Base-by-base conservation (phyloP, 2,113 vertebrate species). In the Callospermophilus lateralis region DNA sequence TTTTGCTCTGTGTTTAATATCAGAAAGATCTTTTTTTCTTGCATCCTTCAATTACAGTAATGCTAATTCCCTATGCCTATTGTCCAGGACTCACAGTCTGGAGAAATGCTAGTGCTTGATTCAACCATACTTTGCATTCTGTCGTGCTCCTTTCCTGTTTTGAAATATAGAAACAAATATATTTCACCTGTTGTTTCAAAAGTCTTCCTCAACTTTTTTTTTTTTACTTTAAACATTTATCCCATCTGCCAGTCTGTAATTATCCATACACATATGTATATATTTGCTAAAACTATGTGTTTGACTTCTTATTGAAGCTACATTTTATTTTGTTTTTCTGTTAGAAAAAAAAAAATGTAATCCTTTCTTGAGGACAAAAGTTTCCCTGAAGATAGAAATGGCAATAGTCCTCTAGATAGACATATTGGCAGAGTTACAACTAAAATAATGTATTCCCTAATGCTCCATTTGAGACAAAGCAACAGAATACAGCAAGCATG, bases 51-150 rank as follows among this genome's bases (percentile, higher is more conserved):
- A 6, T 30, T 30, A 1, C 0, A 16, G 28, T 37, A 5, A 30
- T 0, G 22, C 3, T 6, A 10, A 28, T 7, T 2, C 8, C 9
- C 1, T 1, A 1, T 4, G 6, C 13, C 37, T 10, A 0, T 4
- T 19, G n/a, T 42, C 73, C 3, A 11, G 4, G 39, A 22, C 32
- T 10, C 8, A 4, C 6, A 3, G 1, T 3, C 4, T 24, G 15
- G 48, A 15, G 2, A 34, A 10, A 17, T 30, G 4, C 30, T 81
- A 15, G 10, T 37, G 16, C 19, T 51, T 42, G 2, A 26, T 22
- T 37, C 45, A 80, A 22, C 45, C 20, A 26, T 48, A 16, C 24
- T 67, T 85, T 34, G 8, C 22, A 1, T 19, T 11, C 34, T 93
- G 34, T 37, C 51, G 39, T 0, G 22, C 68, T 7, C 37, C 84